Percentiles rank a stretch among this genome's conserved stretches.
phyloP scores from a whole-genome alignment of 2,888 invertebrate species.

The Philhelius pedissequus region DNA sequence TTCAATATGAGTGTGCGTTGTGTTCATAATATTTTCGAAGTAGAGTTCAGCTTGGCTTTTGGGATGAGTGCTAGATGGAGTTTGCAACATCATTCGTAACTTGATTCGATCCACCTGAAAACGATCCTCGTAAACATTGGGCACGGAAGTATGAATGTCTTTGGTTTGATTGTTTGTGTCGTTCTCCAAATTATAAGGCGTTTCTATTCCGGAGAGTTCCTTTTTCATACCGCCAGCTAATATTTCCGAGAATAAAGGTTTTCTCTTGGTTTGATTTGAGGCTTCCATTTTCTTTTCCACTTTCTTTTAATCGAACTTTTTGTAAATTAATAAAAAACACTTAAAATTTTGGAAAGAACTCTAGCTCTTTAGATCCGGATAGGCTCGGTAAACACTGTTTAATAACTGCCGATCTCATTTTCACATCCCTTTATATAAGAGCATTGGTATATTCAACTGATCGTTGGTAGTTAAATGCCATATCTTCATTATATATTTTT shows the following conservation, averaged over 20 bases:
- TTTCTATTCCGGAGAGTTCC: not conserved
- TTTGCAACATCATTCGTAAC: not conserved
- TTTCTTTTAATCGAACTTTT: no score
- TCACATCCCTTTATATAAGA: not conserved
- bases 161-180: not conserved
- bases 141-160: no score
- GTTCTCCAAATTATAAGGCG: no score
- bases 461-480: no score
- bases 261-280: not conserved
- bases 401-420: not conserved
- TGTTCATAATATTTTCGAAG: constrained; percentile 86
- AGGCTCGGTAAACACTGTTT: not conserved
- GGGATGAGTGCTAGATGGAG: constrained; percentile 67
- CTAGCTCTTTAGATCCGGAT: not conserved
- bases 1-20: constrained; percentile 93
- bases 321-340: no score
- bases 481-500: no score
- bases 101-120: not conserved
- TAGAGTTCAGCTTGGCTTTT: constrained; percentile 77
- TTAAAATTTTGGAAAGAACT: no score
- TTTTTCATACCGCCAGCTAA: not conserved
- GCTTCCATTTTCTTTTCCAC: not conserved
- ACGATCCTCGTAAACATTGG: not conserved
- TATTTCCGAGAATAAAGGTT: not conserved
- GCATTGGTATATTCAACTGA: no score